Evolutionary conservation across 1,140 invertebrate species (phyloP).

Genomic region (Euglossa dilemma): DNA sequence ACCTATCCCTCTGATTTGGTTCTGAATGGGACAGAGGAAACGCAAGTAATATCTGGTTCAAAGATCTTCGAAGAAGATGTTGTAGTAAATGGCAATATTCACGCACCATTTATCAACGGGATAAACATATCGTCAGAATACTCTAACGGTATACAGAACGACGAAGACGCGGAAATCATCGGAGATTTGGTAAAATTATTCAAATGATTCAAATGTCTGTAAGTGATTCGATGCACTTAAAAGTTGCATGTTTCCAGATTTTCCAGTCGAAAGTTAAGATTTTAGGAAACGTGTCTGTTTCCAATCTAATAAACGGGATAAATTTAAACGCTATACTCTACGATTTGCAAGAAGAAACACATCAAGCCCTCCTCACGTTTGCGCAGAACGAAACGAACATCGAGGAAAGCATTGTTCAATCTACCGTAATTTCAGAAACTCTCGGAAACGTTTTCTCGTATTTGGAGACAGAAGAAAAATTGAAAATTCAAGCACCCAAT

Average conservation of each 20-base stretch:
- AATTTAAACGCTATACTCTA: background rate
- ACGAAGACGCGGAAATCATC: conserved; percentile 63
- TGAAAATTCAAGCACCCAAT: conserved; percentile 53
- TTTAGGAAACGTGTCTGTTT: conserved; percentile 36
- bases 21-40: conserved; percentile 46
- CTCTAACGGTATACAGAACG: conserved; percentile 57
- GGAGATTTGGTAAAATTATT: conserved; percentile 70
- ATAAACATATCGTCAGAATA: conserved; percentile 59
- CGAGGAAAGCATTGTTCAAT: background rate
- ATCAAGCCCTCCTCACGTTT: background rate
- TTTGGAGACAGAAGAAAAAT: conserved; percentile 59
- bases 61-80: conserved; percentile 69
- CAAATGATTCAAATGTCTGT: conserved; percentile 4
- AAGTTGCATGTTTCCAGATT: conserved; percentile 53
- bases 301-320: conserved; percentile 49
- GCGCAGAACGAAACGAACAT: background rate
- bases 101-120: conserved; percentile 59
- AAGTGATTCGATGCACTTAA: background rate
- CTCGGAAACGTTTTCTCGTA: conserved; percentile 62
- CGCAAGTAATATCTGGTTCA: conserved; percentile 64
- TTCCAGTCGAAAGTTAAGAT: conserved; percentile 58
- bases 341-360: background rate
- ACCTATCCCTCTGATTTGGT: conserved; percentile 66
- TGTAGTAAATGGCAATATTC: conserved; percentile 55
- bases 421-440: background rate